Conservation (phyloP, 1,140 invertebrate genomes). For the Hylaeus volcanicus region DNA sequence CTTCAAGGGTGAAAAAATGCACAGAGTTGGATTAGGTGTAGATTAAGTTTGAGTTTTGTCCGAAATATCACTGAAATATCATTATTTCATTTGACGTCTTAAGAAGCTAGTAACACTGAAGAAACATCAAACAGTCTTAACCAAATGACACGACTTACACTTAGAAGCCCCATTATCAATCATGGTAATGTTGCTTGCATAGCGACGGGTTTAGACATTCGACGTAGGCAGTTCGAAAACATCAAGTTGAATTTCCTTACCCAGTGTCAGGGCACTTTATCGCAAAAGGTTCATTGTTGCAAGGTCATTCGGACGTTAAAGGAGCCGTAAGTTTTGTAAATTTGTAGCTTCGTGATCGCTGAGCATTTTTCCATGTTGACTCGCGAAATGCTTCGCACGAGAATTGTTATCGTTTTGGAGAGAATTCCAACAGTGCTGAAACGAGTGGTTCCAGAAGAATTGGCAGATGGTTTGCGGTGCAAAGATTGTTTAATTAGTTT, state of each 20-base stretch:
- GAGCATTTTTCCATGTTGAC: conserved; percentile 17
- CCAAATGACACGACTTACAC: too few relatives aligned
- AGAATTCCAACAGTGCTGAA: not conserved
- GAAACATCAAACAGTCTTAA: too few relatives aligned
- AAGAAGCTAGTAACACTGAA: too few relatives aligned
- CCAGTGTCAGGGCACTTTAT: not conserved
- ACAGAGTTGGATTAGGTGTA: too few relatives aligned
- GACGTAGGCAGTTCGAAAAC: not conserved
- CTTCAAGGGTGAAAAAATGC: too few relatives aligned
- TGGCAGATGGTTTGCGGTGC: too few relatives aligned
- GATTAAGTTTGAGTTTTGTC: too few relatives aligned
- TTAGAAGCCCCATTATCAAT: not conserved
- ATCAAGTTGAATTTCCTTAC: not conserved
- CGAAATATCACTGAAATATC: too few relatives aligned
- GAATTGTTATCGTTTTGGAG: not conserved
- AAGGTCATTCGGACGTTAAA: not conserved
- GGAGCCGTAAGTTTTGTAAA: not conserved
- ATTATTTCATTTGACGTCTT: too few relatives aligned
- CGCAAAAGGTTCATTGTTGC: not conserved
- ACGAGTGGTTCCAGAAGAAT: too few relatives aligned
- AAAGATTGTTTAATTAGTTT: too few relatives aligned
- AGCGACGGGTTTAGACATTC: not conserved
- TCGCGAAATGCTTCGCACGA: conserved; percentile 14
- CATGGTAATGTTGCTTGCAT: not conserved
- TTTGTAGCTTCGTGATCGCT: conserved; percentile 6